phyloP scores from a whole-genome alignment of 2,797 vertebrate genomes.

The Enoplosus armatus region DNA sequence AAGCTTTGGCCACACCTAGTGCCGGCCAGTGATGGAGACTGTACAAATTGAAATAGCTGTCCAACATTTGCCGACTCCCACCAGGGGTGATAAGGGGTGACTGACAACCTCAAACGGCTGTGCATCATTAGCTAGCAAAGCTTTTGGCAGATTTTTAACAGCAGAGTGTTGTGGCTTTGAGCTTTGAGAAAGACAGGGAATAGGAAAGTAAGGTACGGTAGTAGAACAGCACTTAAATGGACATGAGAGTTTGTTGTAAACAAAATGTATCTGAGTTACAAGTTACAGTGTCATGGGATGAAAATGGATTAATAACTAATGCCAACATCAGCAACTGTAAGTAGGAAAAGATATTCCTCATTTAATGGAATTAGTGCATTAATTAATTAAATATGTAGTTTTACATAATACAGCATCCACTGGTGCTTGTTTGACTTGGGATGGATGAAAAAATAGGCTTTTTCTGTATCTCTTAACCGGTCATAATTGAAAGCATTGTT shows the following conservation, averaged over 20 bases:
- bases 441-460: background rate
- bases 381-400: background rate
- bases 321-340: background rate
- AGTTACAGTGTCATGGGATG: background rate
- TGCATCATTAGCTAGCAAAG: slow-evolving; percentile 58
- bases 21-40: slow-evolving; percentile 42
- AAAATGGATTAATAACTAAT: slow-evolving; percentile 10
- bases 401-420: background rate
- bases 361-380: background rate
- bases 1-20: slow-evolving; percentile 14
- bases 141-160: slow-evolving; percentile 52
- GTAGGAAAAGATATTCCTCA: background rate
- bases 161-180: slow-evolving; percentile 26
- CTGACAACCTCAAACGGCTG: slow-evolving; percentile 58
- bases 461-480: background rate
- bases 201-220: background rate
- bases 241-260: background rate
- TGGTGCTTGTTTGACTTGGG: background rate
- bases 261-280: slow-evolving; percentile 1
- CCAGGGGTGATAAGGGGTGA: slow-evolving; percentile 50
- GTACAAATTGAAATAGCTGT: slow-evolving; percentile 49
- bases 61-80: slow-evolving; percentile 58
- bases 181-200: slow-evolving; percentile 23
- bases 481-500: background rate
- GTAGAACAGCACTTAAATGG: background rate